Percentiles rank a stretch among this genome's conserved stretches.
These are phyloP conservation scores for Dendropsophus ebraccatus DNA, from an alignment of 2,113 vertebrate species.

Conservation along the genomic window DNA sequence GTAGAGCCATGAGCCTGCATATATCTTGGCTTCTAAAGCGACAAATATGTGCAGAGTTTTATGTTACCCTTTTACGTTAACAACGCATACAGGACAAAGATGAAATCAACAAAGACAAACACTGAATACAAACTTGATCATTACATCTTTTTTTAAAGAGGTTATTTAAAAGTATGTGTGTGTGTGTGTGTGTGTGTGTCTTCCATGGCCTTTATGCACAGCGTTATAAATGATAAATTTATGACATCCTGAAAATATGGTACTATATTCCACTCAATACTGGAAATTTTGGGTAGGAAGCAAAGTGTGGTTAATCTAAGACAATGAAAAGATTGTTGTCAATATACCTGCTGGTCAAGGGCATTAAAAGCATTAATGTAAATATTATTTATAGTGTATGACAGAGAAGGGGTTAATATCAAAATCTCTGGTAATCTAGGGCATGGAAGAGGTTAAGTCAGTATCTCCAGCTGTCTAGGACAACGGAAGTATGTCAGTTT, in stretches of 20 bases:
- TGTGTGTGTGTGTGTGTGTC: too few relatives aligned
- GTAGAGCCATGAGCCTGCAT: conserved; percentile 17
- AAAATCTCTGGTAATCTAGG: too few relatives aligned
- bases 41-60: conserved; percentile 13
- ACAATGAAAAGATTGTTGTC: too few relatives aligned
- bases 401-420: too few relatives aligned
- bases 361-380: too few relatives aligned
- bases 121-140: not conserved
- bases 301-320: too few relatives aligned
- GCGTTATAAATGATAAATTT: not conserved
- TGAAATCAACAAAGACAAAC: not conserved
- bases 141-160: not conserved
- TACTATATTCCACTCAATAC: not conserved
- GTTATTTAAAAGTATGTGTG: not conserved
- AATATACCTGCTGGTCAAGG: too few relatives aligned
- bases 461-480: too few relatives aligned
- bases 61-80: conserved; percentile 1
- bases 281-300: not conserved
- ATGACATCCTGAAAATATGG: too few relatives aligned
- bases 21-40: not conserved
- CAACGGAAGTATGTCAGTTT: too few relatives aligned
- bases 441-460: too few relatives aligned
- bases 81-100: not conserved
- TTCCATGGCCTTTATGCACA: not conserved
- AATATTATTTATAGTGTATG: too few relatives aligned